phyloP scores from a whole-genome alignment of 1,140 invertebrate genomes.

The Scaptodrosophila lebanonensis region DNA sequence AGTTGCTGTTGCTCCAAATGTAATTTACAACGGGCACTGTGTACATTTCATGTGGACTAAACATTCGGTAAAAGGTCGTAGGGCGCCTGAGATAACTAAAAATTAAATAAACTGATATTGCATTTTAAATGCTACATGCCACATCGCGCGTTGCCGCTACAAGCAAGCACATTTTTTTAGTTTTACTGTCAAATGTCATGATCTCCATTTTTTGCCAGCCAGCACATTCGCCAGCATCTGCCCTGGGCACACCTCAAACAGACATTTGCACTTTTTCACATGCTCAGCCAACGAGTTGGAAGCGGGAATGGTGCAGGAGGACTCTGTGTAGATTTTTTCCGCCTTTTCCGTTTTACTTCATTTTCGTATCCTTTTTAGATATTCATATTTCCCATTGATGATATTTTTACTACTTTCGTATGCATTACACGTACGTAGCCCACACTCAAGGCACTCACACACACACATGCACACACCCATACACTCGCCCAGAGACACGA shows the following conservation, averaged over 20 bases:
- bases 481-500: constrained; percentile 16
- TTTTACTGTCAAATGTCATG: constrained; percentile 54
- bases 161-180: constrained; percentile 36
- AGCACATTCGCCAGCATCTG: constrained; percentile 11
- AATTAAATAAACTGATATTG: constrained; percentile 15
- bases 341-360: constrained; percentile 44
- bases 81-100: background rate
- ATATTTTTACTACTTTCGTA: constrained; percentile 74
- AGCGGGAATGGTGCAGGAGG: background rate
- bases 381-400: constrained; percentile 74
- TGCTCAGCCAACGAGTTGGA: background rate
- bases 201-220: constrained; percentile 16
- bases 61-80: constrained; percentile 27
- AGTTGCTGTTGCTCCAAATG: constrained; percentile 62
- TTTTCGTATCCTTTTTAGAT: constrained; percentile 72
- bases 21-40: constrained; percentile 64
- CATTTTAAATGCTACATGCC: constrained; percentile 19
- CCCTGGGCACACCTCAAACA: constrained; percentile 51
- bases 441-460: constrained; percentile 10
- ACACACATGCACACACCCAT: constrained; percentile 11
- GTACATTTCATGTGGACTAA: constrained; percentile 59
- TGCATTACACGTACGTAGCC: constrained; percentile 66
- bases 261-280: constrained; percentile 69
- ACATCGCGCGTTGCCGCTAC: no score
- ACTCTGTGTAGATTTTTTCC: constrained; percentile 28